Evolutionary conservation across 2,888 invertebrate species (phyloP).

Genomic region (Hypselothyrea guttata): DNA sequence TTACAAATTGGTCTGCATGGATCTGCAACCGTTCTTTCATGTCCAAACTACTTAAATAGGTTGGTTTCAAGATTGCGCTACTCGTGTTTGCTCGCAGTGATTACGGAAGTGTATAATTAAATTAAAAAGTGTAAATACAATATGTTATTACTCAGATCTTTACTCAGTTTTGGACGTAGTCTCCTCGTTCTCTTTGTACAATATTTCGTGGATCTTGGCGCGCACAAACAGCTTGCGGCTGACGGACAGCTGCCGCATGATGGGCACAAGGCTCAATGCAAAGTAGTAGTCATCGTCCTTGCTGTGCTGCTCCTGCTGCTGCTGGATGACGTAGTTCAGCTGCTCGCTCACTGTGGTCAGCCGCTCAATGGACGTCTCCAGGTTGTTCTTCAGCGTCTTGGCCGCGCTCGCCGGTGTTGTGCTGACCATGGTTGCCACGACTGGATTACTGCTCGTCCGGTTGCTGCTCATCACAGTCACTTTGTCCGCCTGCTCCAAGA

Average conservation of each 20-base stretch:
- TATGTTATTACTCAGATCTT: constrained; percentile 12
- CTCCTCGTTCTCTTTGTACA: constrained; percentile 62
- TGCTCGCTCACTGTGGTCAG: constrained; percentile 62
- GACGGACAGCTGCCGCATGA: constrained; percentile 60
- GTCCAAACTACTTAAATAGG: too few relatives aligned
- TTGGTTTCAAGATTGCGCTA: too few relatives aligned
- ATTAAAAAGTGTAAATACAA: constrained; percentile 5
- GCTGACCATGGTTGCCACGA: constrained; percentile 57
- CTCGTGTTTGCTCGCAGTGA: too few relatives aligned
- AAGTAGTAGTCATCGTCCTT: constrained; percentile 69
- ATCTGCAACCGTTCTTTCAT: too few relatives aligned
- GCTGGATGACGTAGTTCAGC: constrained; percentile 60
- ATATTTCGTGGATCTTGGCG: constrained; percentile 60
- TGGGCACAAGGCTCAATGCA: constrained; percentile 58
- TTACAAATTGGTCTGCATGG: too few relatives aligned
- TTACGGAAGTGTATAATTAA: too few relatives aligned
- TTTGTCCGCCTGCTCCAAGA: constrained; percentile 50
- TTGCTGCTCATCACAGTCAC: constrained; percentile 44
- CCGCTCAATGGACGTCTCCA: constrained; percentile 62
- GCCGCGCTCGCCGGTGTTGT: constrained; percentile 45
- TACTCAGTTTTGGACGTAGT: constrained; percentile 32
- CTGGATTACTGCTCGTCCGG: constrained; percentile 31
- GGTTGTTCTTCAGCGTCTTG: constrained; percentile 60
- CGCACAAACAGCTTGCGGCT: constrained; percentile 63
- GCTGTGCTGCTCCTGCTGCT: constrained; percentile 57